Percentiles rank a stretch among this genome's conserved stretches.
These are phyloP conservation scores for Belonocnema kinseyi DNA, from an alignment of 1,140 invertebrate species.

Conservation along the genomic window DNA sequence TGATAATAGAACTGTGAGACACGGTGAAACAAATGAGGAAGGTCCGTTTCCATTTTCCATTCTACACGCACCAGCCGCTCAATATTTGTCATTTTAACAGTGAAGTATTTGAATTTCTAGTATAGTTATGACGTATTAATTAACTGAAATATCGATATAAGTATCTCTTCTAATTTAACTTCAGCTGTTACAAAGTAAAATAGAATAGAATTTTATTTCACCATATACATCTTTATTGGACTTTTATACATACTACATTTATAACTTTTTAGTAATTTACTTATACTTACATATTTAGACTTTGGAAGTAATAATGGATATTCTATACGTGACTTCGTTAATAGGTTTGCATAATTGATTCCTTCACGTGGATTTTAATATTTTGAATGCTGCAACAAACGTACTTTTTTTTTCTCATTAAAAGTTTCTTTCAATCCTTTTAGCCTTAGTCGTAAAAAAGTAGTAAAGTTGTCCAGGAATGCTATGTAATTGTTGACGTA, in stretches of 20 bases:
- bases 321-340: too few species aligned
- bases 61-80: conserved; percentile 1
- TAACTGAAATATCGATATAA: neutral
- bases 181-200: conserved; percentile 1
- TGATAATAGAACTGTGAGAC: neutral
- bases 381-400: neutral
- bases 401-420: too few species aligned
- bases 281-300: too few species aligned
- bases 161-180: neutral
- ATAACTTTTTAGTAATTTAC: too few species aligned
- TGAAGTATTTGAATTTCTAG: neutral
- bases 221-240: too few species aligned
- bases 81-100: conserved; percentile 24
- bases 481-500: too few species aligned
- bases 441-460: too few species aligned
- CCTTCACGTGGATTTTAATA: neutral
- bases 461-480: too few species aligned
- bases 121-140: neutral
- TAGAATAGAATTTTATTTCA: neutral
- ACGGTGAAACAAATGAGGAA: conserved; percentile 19
- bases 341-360: too few species aligned
- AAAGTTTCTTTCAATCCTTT: too few species aligned
- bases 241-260: too few species aligned
- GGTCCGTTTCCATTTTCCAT: conserved; percentile 2
- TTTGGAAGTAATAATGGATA: too few species aligned